phyloP scores from a whole-genome alignment of 1,140 invertebrate species.

The Danaus plexippus region DNA sequence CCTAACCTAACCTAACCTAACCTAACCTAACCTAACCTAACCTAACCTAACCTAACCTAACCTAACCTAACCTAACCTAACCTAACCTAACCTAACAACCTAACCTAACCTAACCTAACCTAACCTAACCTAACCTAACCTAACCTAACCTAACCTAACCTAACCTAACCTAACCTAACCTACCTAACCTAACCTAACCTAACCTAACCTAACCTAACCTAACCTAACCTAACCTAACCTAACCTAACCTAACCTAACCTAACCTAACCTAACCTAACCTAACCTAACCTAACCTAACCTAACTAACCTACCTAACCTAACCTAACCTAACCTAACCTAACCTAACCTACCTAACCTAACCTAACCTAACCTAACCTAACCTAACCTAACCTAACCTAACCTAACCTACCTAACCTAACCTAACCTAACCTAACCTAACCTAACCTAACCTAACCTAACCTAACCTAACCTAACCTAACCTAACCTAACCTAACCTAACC shows the following conservation, averaged over 20 bases:
- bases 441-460: conserved; percentile 28
- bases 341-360: too few relatives aligned
- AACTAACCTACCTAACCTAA: too few relatives aligned
- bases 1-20: conserved; percentile 51
- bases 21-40: conserved; percentile 44
- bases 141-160: conserved; percentile 15
- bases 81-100: too few relatives aligned
- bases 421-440: conserved; percentile 21
- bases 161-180: too few relatives aligned
- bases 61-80: conserved; percentile 30
- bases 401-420: conserved; percentile 20
- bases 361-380: conserved; percentile 8
- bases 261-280: conserved; percentile 7
- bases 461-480: conserved; percentile 26
- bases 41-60: conserved; percentile 30
- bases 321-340: too few relatives aligned
- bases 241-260: conserved; percentile 7
- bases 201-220: conserved; percentile 8
- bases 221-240: conserved; percentile 7
- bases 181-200: too few relatives aligned
- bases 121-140: conserved; percentile 25
- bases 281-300: too few relatives aligned
- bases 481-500: conserved; percentile 28
- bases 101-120: conserved; percentile 30
- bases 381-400: too few relatives aligned